Percentiles rank a stretch among this genome's conserved stretches.
Evolutionary conservation across 2,113 vertebrate species (phyloP).

Genomic region (Alouatta palliata): DNA sequence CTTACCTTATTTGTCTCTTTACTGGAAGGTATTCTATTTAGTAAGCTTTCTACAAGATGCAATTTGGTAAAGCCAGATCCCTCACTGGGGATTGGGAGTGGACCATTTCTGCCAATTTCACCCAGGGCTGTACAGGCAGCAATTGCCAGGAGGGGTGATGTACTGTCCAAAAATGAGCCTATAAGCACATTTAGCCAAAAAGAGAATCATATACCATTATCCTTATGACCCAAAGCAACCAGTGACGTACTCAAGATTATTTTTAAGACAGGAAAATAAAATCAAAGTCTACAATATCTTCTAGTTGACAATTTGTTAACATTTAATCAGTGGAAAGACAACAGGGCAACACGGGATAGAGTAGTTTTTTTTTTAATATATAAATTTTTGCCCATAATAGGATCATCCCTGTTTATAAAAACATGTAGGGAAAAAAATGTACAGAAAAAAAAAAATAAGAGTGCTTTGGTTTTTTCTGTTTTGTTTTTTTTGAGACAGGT

Average conservation of each 20-base stretch:
- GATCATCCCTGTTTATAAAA: neutral
- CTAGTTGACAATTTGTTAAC: neutral
- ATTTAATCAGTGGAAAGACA: constrained; percentile 34
- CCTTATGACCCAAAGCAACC: neutral
- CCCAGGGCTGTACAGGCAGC: constrained; percentile 95
- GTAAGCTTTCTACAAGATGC: constrained; percentile 91
- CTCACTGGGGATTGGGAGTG: constrained; percentile 90
- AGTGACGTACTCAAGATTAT: neutral
- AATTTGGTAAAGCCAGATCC: constrained; percentile 94
- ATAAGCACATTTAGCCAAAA: constrained; percentile 52
- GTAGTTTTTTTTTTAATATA: neutral
- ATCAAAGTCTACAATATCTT: neutral
- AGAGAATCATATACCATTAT: neutral
- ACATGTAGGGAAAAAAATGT: neutral
- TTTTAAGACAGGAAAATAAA: constrained; percentile 17
- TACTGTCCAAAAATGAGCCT: constrained; percentile 95
- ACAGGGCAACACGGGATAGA: neutral
- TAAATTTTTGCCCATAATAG: neutral
- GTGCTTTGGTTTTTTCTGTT: neutral
- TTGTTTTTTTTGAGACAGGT: too few relatives aligned
- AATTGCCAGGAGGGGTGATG: constrained; percentile 89
- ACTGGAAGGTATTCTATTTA: constrained; percentile 93
- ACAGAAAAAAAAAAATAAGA: neutral
- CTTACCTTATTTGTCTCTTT: constrained; percentile 96
- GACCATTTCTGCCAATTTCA: constrained; percentile 94